These are phyloP conservation scores for Alviniconcha strummeri DNA, from an alignment of 2,888 invertebrate genomes.

Conservation along the genomic window DNA sequence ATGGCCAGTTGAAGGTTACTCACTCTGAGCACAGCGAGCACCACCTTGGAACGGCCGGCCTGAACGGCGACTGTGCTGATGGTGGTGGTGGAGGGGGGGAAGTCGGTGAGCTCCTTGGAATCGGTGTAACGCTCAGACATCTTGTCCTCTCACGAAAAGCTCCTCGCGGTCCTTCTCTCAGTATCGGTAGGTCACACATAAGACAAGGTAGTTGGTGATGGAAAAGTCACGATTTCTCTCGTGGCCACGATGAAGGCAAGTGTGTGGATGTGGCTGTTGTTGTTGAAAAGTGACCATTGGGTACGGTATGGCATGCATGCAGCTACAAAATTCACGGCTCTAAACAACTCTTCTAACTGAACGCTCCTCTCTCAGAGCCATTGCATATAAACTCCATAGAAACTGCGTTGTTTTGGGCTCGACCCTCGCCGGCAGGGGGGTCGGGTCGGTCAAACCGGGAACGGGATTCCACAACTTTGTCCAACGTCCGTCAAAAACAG, in stretches of 20 bases:
- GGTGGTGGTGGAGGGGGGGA: slow-evolving; percentile 79
- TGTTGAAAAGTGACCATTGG: slow-evolving; percentile 29
- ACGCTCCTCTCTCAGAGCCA: not conserved
- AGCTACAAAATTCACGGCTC: slow-evolving; percentile 65
- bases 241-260: not conserved
- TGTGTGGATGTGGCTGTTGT: not conserved
- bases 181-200: slow-evolving; percentile 39
- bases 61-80: slow-evolving; percentile 93
- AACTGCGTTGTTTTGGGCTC: slow-evolving; percentile 30
- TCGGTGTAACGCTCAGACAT: slow-evolving; percentile 49
- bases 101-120: slow-evolving; percentile 62
- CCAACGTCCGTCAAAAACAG: no score
- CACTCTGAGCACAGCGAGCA: slow-evolving; percentile 92
- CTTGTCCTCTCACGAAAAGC: slow-evolving; percentile 29
- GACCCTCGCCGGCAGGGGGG: slow-evolving; percentile 3
- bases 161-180: no score
- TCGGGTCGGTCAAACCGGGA: not conserved
- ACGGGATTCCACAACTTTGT: no score
- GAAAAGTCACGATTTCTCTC: no score
- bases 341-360: slow-evolving; percentile 53
- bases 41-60: slow-evolving; percentile 88
- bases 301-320: slow-evolving; percentile 68
- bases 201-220: slow-evolving; percentile 35
- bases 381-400: slow-evolving; percentile 31
- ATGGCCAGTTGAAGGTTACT: slow-evolving; percentile 64